phyloP scores from a whole-genome alignment of 2,797 vertebrate species.

The Helarctos malayanus region DNA sequence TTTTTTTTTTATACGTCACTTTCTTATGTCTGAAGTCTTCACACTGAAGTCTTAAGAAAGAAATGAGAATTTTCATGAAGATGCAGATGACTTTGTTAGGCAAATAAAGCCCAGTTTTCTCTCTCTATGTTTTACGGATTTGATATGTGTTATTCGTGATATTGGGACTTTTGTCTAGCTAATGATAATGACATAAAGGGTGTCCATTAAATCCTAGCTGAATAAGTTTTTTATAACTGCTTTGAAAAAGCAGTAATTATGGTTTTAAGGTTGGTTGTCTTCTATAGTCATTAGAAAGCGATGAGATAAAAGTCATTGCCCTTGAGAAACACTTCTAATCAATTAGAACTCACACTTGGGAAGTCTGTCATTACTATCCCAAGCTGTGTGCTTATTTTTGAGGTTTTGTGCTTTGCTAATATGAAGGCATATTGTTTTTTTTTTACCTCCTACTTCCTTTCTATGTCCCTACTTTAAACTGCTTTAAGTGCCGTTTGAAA shows the following conservation, averaged over 20 bases:
- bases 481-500: neutral
- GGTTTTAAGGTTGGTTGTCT: slow-evolving; percentile 39
- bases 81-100: neutral
- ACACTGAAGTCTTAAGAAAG: slow-evolving; percentile 8
- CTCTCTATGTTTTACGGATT: neutral
- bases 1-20: neutral
- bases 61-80: slow-evolving; percentile 6
- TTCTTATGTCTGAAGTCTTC: neutral
- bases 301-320: neutral
- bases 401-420: neutral
- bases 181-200: neutral
- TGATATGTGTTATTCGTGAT: neutral
- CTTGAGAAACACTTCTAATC: slow-evolving; percentile 17
- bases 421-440: neutral
- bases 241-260: neutral
- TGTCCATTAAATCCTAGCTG: neutral
- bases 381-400: neutral
- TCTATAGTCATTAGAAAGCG: neutral
- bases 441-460: neutral
- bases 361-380: neutral
- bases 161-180: slow-evolving; percentile 27
- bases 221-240: neutral
- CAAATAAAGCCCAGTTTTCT: neutral
- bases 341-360: slow-evolving; percentile 22
- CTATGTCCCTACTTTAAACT: neutral